A percentile compares a stretch with the other conserved stretches of the same genome.
Conservation (phyloP, 2,888 invertebrate genomes). For the Tanypteryx hageni region DNA sequence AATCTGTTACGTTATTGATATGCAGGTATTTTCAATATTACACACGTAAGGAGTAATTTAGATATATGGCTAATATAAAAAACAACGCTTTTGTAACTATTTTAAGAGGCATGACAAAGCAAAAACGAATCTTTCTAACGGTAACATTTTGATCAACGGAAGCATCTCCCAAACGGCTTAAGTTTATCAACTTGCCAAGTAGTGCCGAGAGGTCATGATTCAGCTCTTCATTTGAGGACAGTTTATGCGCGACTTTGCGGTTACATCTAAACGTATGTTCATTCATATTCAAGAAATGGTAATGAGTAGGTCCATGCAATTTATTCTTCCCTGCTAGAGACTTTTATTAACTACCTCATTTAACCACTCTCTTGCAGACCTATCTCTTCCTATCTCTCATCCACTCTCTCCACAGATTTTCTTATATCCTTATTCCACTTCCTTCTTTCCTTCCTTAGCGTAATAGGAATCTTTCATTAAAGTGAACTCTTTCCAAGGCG, state of each 20-base stretch:
- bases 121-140: neutral
- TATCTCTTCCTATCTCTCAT: neutral
- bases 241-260: neutral
- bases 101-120: too few species aligned
- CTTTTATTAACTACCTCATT: slow-evolving; percentile 32
- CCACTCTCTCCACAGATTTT: neutral
- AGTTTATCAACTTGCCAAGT: slow-evolving; percentile 7
- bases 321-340: slow-evolving; percentile 18
- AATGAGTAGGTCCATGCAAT: neutral
- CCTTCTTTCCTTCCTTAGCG: neutral
- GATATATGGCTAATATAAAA: too few species aligned
- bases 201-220: neutral
- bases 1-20: too few species aligned
- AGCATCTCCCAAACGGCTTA: neutral
- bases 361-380: neutral
- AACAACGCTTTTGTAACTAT: too few species aligned
- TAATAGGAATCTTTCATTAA: neutral
- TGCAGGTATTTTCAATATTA: too few species aligned
- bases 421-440: neutral
- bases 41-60: too few species aligned
- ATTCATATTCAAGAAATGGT: slow-evolving; percentile 35
- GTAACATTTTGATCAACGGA: slow-evolving; percentile 5
- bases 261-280: slow-evolving; percentile 14
- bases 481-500: neutral
- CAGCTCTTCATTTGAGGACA: slow-evolving; percentile 7